Evolutionary conservation across 2,113 vertebrate species (phyloP).

Genomic region (Genyomyrus donnyi): DNA sequence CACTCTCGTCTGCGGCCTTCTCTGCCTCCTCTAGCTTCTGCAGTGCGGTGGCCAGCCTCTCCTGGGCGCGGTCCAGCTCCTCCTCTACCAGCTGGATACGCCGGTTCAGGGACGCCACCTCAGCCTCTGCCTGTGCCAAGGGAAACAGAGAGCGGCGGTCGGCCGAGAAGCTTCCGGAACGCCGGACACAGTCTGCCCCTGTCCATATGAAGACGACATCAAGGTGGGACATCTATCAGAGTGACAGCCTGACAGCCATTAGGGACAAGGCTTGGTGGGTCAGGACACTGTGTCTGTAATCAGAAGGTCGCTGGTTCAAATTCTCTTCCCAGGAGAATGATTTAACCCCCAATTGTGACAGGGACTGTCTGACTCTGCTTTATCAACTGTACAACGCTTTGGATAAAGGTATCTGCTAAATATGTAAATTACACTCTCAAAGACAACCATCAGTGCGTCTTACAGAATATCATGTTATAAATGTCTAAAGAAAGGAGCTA

Average conservation of each 20-base stretch:
- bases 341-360: not conserved
- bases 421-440: not conserved
- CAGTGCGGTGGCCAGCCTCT: slow-evolving; percentile 87
- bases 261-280: not conserved
- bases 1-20: slow-evolving; percentile 94
- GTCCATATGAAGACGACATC: not conserved
- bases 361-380: not conserved
- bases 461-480: not conserved
- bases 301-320: not conserved
- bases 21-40: slow-evolving; percentile 96
- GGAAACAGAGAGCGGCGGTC: slow-evolving; percentile 8
- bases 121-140: slow-evolving; percentile 78
- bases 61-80: slow-evolving; percentile 92
- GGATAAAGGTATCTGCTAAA: not conserved
- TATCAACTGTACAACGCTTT: not conserved
- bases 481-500: not conserved
- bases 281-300: not conserved
- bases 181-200: not conserved
- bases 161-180: not conserved
- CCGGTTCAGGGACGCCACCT: slow-evolving; percentile 92
- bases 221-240: not conserved
- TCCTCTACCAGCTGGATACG: slow-evolving; percentile 97
- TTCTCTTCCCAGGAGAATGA: not conserved
- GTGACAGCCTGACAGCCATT: not conserved
- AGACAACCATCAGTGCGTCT: not conserved